Evolutionary conservation across 1,140 invertebrate species (phyloP), one percentile per base, ranked within the genome.

Genomic region (Trichonephila clavata): DNA sequence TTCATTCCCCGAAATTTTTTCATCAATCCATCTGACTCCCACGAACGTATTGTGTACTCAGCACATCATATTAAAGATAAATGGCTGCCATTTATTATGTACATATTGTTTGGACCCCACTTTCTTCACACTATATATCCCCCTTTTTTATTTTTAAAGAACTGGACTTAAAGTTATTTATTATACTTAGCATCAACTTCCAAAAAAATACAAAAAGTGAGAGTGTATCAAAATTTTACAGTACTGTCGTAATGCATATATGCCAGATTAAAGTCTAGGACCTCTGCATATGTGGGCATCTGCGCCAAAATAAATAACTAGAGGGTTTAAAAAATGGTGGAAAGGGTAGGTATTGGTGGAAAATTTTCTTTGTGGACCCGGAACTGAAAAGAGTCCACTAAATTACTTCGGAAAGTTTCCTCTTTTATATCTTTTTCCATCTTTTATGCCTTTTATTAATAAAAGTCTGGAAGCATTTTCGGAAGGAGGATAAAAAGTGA

Each of bases 141-240:
- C 27, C 20, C 10, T 50, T 24, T 8, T 32, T 27, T 32, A 32
- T 80, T 80, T 60, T 60, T 39, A 39, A 39, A 81, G 32, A 90
- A 90, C n/a, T 90, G 89, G 89, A 90, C 89, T 90, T 81, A 81
- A 80, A 39, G 89, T 90, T 90, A 90, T 90, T 90, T 90, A 90
- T 90, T 90, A 90, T 61, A 61, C 89, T 90, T 90, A 90, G 59
- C 89, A 80, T 60, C 68, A 61, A n/a, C 50, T 24, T 20, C 24
- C 18, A 61, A 43, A 89, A 88, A 71, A 57, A 60, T 60, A 24
- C 7, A n/a, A 88, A 57, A 86, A 43, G 21, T 13, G 24, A 68
- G 32, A 43, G 59, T 50, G 59, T 86, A 86, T 86, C 57, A 71
- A 68, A 88, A 68, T 68, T 71, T 65, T 43, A 60, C 60, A 32